A percentile compares a stretch with the other conserved stretches of the same genome.
phyloP scores from a whole-genome alignment of 53 echinoderm and acorn worm genomes.

The Holothuria scabra region DNA sequence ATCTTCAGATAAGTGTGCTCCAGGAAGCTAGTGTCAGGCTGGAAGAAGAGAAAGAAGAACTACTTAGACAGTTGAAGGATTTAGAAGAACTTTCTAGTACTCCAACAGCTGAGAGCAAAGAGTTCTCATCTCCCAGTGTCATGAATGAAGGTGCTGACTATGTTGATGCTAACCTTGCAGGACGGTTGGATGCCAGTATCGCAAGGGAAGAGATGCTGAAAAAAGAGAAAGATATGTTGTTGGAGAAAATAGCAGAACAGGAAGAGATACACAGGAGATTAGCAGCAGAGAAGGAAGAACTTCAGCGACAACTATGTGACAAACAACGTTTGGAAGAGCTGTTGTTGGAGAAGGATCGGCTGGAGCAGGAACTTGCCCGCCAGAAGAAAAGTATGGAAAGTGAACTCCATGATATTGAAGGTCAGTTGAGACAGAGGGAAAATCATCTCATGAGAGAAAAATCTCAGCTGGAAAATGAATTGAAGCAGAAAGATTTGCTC shows the following conservation, averaged over 20 bases:
- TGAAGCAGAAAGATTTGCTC: conserved; percentile 88
- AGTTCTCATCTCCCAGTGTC: not conserved
- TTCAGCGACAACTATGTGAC: conserved; percentile 76
- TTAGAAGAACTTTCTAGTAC: not conserved
- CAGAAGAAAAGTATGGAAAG: conserved; percentile 88
- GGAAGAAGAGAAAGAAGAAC: conserved; percentile 73
- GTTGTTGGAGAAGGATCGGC: conserved; percentile 82
- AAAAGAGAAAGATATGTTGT: conserved; percentile 83
- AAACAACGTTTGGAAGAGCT: conserved; percentile 85
- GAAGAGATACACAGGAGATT: conserved; percentile 82
- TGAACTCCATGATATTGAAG: conserved; percentile 91
- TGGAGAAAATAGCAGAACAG: conserved; percentile 84
- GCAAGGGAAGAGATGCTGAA: conserved; percentile 74
- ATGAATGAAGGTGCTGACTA: not conserved
- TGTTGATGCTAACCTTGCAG: conserved; percentile 50
- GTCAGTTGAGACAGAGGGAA: conserved; percentile 81
- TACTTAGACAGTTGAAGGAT: conserved; percentile 32
- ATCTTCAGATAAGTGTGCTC: conserved; percentile 87
- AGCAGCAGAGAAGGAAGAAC: conserved; percentile 74
- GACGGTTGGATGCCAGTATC: conserved; percentile 67
- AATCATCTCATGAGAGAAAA: conserved; percentile 77
- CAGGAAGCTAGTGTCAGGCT: conserved; percentile 89
- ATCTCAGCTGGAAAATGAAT: conserved; percentile 75
- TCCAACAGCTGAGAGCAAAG: not conserved
- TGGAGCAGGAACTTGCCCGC: conserved; percentile 95